Conservation (phyloP, 2,888 invertebrate genomes). For the Leptopterna dolabrata region DNA sequence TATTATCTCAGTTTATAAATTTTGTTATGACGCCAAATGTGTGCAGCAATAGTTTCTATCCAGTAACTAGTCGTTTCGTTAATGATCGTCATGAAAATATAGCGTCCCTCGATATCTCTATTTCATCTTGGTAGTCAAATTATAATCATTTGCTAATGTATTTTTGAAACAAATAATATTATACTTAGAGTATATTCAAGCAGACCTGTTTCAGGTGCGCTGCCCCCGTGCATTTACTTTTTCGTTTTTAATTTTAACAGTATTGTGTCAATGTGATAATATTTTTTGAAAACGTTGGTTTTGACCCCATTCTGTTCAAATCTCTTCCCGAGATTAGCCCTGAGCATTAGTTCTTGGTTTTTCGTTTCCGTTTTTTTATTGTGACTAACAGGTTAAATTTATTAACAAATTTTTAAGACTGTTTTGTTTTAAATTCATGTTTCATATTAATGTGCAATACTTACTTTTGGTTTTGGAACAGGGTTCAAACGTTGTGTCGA, state of each 20-base stretch:
- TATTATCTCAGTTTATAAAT: background rate
- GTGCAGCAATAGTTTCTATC: slow-evolving; percentile 8
- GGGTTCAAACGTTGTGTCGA: background rate
- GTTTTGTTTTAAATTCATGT: background rate
- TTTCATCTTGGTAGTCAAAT: background rate
- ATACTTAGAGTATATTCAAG: background rate
- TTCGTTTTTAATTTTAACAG: background rate
- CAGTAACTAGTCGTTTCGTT: background rate
- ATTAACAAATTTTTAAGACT: background rate
- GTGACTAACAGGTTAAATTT: background rate
- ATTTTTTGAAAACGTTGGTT: background rate
- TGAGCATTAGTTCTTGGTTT: background rate
- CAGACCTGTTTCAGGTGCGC: background rate
- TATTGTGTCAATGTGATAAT: background rate
- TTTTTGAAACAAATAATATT: background rate
- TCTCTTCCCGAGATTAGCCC: background rate
- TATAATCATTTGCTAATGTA: background rate
- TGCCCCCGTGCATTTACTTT: too few species aligned
- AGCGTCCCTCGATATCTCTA: background rate
- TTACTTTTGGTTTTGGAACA: background rate
- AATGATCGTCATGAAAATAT: background rate
- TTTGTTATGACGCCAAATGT: background rate
- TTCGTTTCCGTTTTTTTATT: background rate
- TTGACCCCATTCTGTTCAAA: background rate
- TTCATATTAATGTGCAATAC: background rate